phyloP scores from a whole-genome alignment of 2,113 vertebrate genomes.

The Colaptes auratus region DNA sequence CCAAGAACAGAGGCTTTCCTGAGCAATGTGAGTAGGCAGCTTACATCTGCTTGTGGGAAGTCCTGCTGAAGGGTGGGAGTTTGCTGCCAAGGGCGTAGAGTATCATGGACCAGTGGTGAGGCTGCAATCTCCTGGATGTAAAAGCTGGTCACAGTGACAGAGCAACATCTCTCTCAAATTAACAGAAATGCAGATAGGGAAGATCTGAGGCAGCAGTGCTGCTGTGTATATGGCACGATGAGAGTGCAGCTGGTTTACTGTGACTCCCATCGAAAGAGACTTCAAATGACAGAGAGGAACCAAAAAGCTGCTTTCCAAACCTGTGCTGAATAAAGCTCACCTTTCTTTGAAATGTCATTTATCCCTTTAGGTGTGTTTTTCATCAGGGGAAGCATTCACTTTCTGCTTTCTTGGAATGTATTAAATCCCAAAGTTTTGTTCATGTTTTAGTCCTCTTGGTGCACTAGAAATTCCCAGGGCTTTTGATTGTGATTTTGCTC shows the following conservation, averaged over 20 bases:
- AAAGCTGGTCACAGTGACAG: not conserved
- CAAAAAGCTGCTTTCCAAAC: not conserved
- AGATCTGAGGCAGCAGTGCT: not conserved
- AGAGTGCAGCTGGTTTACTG: not conserved
- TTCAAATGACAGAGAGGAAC: not conserved
- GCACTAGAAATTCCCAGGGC: not conserved
- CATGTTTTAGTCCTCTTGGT: not conserved
- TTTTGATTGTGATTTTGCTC: not conserved
- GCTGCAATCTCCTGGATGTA: not conserved
- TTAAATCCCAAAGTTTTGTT: not conserved
- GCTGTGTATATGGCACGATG: fast-evolving
- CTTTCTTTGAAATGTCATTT: conserved; percentile 27
- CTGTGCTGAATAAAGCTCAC: not conserved
- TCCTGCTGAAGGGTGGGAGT: not conserved
- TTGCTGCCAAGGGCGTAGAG: not conserved
- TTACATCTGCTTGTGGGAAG: not conserved
- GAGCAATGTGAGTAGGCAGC: not conserved
- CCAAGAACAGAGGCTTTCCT: not conserved
- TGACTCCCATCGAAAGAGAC: not conserved
- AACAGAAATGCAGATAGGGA: not conserved
- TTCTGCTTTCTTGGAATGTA: not conserved
- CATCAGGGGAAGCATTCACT: not conserved
- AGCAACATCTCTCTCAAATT: not conserved
- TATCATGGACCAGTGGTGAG: not conserved
- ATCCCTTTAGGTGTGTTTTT: not conserved